These are phyloP conservation scores for Trachops cirrhosus DNA, from an alignment of 2,797 vertebrate species.

Conservation along the genomic window DNA sequence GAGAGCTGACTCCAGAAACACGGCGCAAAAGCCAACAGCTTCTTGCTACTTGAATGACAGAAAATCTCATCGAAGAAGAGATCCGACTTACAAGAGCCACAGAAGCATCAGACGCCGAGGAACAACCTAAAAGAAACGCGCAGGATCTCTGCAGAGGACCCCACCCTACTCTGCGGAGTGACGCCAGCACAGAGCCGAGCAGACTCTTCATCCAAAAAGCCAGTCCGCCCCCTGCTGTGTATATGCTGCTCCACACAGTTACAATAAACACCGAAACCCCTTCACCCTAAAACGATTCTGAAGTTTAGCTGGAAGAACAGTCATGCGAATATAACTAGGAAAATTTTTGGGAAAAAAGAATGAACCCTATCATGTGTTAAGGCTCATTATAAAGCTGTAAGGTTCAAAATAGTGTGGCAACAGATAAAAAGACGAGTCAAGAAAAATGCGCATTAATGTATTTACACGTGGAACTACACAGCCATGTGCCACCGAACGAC, in stretches of 20 bases:
- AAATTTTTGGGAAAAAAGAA: background rate
- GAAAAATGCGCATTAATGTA: rapidly evolving
- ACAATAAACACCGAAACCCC: background rate
- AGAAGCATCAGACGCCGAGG: rapidly evolving
- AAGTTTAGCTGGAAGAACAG: background rate
- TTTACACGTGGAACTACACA: rapidly evolving
- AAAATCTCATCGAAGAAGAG: background rate
- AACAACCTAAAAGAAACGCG: background rate
- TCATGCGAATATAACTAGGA: background rate
- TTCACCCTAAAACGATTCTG: rapidly evolving
- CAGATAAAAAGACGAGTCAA: background rate
- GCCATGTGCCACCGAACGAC: rapidly evolving
- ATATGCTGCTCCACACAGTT: rapidly evolving
- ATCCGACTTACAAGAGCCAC: background rate
- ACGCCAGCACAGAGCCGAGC: rapidly evolving
- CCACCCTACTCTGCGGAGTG: rapidly evolving
- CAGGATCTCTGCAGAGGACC: background rate
- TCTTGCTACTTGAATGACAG: background rate
- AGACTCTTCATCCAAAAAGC: rapidly evolving
- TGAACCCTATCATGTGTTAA: background rate
- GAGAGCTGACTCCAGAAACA: background rate
- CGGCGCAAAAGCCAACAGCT: background rate
- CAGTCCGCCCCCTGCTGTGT: rapidly evolving
- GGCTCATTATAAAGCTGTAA: background rate
- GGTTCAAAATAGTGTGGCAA: background rate